Conservation (phyloP, 2,113 vertebrate species). For the Microcebus jonahi region DNA sequence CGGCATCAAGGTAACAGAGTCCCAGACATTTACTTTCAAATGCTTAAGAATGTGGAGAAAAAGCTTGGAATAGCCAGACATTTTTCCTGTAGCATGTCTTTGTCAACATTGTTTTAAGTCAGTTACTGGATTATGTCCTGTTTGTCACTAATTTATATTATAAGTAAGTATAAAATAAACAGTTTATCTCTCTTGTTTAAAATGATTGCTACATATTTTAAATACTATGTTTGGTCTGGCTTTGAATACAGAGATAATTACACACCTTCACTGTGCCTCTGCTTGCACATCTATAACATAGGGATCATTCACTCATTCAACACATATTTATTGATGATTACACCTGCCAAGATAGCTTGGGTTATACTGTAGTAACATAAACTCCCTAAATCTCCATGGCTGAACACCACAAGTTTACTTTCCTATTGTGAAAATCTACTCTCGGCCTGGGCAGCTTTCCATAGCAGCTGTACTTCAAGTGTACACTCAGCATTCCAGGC, state of each 20-base stretch:
- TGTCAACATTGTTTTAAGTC: slow-evolving; percentile 17
- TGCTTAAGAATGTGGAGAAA: background rate
- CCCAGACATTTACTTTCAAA: background rate
- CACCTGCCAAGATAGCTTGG: background rate
- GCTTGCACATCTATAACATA: background rate
- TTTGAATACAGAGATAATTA: slow-evolving; percentile 39
- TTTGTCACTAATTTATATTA: slow-evolving; percentile 50
- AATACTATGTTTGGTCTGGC: background rate
- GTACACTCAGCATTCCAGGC: background rate
- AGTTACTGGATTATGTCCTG: slow-evolving; percentile 27
- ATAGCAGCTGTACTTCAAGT: slow-evolving; percentile 41
- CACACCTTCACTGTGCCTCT: background rate
- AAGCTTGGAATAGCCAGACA: background rate
- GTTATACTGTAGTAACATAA: background rate
- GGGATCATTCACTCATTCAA: background rate
- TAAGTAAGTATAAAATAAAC: slow-evolving; percentile 38
- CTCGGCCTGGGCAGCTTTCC: background rate
- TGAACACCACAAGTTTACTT: background rate
- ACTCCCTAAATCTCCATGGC: background rate
- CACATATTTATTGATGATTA: slow-evolving; percentile 44
- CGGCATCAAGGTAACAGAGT: background rate
- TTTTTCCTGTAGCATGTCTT: slow-evolving; percentile 6
- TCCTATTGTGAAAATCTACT: background rate
- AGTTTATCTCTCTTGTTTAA: slow-evolving; percentile 35
- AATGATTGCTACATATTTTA: slow-evolving; percentile 33